A percentile compares a stretch with the other conserved stretches of the same genome.
These are phyloP conservation scores for Alexandromys fortis DNA, from an alignment of 2,113 vertebrate genomes.

Conservation along the genomic window DNA sequence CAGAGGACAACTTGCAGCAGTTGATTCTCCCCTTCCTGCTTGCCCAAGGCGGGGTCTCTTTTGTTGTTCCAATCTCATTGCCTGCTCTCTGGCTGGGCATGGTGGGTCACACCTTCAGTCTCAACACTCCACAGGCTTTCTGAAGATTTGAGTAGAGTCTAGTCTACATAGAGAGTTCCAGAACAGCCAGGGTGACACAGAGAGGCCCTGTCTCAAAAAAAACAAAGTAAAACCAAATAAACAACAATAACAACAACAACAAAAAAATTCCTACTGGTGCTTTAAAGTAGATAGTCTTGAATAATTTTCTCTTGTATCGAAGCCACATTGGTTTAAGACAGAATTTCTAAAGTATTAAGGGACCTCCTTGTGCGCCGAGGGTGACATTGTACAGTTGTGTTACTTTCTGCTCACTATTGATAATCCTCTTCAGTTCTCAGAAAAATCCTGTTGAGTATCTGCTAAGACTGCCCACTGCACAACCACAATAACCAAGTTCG, in stretches of 20 bases:
- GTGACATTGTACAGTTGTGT: not conserved
- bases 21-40: not conserved
- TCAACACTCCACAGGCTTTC: not conserved
- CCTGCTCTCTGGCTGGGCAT: not conserved
- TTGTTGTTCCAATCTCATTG: not conserved
- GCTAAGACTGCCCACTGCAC: too few species aligned
- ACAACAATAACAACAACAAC: not conserved
- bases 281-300: not conserved
- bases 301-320: not conserved
- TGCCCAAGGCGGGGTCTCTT: not conserved
- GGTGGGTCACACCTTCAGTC: not conserved
- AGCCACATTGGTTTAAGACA: not conserved
- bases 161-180: not conserved
- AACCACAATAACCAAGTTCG: not conserved
- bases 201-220: not conserved
- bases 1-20: not conserved
- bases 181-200: not conserved
- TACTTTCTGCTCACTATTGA: not conserved
- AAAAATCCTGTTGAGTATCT: too few species aligned
- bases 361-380: not conserved
- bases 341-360: not conserved
- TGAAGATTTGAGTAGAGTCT: not conserved
- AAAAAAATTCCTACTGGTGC: too few species aligned
- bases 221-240: not conserved
- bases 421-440: too few species aligned